Evolutionary conservation across 2,113 vertebrate species (phyloP), one percentile per base, ranked within the genome.

Genomic region (Solea solea): DNA sequence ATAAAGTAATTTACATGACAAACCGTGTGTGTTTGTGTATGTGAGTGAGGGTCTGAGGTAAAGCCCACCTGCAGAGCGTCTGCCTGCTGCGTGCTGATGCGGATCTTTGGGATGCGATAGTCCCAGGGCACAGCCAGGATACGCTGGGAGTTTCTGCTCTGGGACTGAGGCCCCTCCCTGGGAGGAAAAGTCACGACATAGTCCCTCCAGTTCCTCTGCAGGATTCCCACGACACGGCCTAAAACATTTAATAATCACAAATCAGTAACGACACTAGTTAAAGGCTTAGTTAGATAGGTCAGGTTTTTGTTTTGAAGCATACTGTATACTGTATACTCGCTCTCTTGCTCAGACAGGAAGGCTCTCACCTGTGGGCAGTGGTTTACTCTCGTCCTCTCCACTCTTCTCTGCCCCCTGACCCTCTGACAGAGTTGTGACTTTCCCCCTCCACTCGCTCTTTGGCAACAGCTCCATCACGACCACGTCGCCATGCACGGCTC

Each of bases 201-300:
- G 90, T 99, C 97, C 64, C 97, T 92, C 98, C 97, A 98, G 84
- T 97, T 98, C 91, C 96, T 96, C 68, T 98, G 97, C 62, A 94
- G 88, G 85, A 99, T 92, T 59, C 97, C 98, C 63, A 98, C 95
- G 2, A 99, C 94, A 46, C 93, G 93, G 54, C 97, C 98, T 94
- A 77, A 0, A 9, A 11, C 44, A 39, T 65, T 51, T 2, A 25
- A 67, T 0, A 28, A 13, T n/a, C 34, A 72, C 2, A 72, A 41
- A 13, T 48, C 13, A 53, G 21, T 1, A 48, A 48, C 5, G 3
- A 45, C 42, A 44, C 9, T 44, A 44, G 9, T 44, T 21, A 21
- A 21, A 21, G 21, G 1, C 21, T 21, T 21, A 21, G 21, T 21
- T 21, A 21, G 21, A 21, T n/a, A n/a, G n/a, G n/a, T n/a, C n/a